phyloP scores from a whole-genome alignment of 1,140 invertebrate species.

The Subanguina moxae region DNA sequence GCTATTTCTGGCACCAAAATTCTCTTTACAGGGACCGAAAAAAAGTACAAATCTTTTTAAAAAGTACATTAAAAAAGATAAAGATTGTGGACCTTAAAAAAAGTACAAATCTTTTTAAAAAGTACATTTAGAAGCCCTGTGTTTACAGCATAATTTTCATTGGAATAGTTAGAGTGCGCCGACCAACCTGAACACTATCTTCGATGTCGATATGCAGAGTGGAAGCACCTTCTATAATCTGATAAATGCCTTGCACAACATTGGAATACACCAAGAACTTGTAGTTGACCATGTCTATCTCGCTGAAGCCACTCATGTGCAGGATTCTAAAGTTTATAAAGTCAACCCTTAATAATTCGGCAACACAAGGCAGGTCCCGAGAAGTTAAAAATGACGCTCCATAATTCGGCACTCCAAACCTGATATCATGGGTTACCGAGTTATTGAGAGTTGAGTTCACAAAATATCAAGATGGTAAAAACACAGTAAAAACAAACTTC shows the following conservation, averaged over 20 bases:
- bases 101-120: too few species aligned
- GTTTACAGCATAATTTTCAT: too few species aligned
- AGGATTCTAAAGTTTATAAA: slow-evolving; percentile 34
- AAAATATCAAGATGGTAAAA: slow-evolving; percentile 14
- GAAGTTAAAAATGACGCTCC: neutral
- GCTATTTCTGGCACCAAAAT: too few species aligned
- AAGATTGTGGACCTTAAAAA: too few species aligned
- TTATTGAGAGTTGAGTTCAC: neutral
- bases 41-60: too few species aligned
- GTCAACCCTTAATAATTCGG: neutral
- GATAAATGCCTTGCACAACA: slow-evolving; percentile 36
- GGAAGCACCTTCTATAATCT: slow-evolving; percentile 44
- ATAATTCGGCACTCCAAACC: neutral
- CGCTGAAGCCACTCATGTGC: slow-evolving; percentile 51
- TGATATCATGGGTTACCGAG: neutral
- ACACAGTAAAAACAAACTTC: slow-evolving; percentile 31
- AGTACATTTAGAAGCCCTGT: too few species aligned
- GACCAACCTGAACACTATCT: slow-evolving; percentile 22
- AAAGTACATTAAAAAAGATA: too few species aligned
- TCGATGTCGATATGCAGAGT: slow-evolving; percentile 28
- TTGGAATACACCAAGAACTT: slow-evolving; percentile 48
- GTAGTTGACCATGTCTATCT: slow-evolving; percentile 50
- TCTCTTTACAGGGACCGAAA: too few species aligned
- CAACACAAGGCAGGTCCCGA: neutral
- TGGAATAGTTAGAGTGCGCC: too few species aligned